A percentile compares a stretch with the other conserved stretches of the same genome.
Conservation (phyloP, 2,888 invertebrate species). For the Tridacna crocea region DNA sequence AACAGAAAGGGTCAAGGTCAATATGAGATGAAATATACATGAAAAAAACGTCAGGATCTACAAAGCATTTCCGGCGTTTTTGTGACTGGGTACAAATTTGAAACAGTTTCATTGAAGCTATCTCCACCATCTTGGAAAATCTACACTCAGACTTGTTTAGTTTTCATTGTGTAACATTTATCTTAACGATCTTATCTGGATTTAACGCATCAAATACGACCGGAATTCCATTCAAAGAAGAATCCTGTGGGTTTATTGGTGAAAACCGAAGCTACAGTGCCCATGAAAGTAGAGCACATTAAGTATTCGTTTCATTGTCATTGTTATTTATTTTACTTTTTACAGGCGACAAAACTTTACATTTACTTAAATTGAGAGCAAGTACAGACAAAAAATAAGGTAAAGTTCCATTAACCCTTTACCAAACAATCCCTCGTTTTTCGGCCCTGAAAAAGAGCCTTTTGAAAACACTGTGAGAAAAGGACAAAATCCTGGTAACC, state of each 20-base stretch:
- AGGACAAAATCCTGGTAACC: no score
- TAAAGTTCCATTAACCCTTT: no score
- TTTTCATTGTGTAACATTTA: slow-evolving; percentile 20
- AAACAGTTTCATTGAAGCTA: slow-evolving; percentile 22
- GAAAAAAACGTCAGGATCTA: neutral
- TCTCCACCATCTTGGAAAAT: slow-evolving; percentile 3
- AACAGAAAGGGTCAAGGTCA: neutral
- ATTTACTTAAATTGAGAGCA: no score
- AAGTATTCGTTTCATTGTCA: no score
- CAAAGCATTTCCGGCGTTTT: slow-evolving; percentile 15
- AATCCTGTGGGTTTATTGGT: neutral
- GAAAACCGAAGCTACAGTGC: neutral
- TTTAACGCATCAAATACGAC: slow-evolving; percentile 1
- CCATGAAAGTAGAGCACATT: neutral
- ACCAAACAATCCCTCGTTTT: no score
- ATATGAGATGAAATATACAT: neutral
- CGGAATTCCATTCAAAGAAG: slow-evolving; percentile 11
- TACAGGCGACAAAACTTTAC: no score
- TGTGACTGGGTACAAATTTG: neutral
- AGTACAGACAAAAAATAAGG: no score
- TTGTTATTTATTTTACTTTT: no score
- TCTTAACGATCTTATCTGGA: slow-evolving; percentile 11
- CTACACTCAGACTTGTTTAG: slow-evolving; percentile 2
- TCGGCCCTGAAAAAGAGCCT: no score
- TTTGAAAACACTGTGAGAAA: no score